Conservation (phyloP, 92 coral and sea anemone species). For the Palythoa caribaeorum region DNA sequence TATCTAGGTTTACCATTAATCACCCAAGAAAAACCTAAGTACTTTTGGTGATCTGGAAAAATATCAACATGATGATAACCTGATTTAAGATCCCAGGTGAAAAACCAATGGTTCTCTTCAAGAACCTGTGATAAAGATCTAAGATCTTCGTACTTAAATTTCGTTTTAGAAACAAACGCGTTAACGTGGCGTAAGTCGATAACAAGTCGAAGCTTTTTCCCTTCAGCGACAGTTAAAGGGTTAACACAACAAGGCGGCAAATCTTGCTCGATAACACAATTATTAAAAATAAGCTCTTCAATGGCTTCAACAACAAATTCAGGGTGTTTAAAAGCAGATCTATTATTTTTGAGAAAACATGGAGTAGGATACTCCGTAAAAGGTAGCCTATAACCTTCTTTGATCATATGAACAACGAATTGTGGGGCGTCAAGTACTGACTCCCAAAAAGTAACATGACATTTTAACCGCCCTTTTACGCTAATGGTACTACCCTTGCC, state of each 20-base stretch:
- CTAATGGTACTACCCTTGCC: neutral
- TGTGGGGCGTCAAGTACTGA: too few relatives aligned
- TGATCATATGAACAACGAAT: neutral
- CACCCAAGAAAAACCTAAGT: too few relatives aligned
- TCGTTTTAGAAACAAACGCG: constrained; percentile 40
- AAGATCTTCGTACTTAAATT: constrained; percentile 55
- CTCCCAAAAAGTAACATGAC: too few relatives aligned
- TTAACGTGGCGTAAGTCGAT: constrained; percentile 60
- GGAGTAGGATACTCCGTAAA: neutral
- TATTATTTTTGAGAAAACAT: constrained; percentile 16
- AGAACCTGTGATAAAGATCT: constrained; percentile 33
- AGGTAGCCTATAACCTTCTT: neutral
- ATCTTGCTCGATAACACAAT: constrained; percentile 19
- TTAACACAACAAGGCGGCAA: neutral
- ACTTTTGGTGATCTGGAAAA: too few relatives aligned
- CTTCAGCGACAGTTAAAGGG: constrained; percentile 16
- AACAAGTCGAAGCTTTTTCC: constrained; percentile 27
- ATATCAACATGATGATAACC: too few relatives aligned
- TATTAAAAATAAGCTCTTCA: neutral
- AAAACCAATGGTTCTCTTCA: too few relatives aligned
- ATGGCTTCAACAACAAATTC: constrained; percentile 4
- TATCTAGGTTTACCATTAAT: too few relatives aligned
- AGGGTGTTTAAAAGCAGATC: neutral
- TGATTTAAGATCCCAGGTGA: too few relatives aligned
- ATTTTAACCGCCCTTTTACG: neutral